These are phyloP conservation scores for Cynopterus brachyotis DNA, from an alignment of 2,113 vertebrate genomes.

Conservation along the genomic window DNA sequence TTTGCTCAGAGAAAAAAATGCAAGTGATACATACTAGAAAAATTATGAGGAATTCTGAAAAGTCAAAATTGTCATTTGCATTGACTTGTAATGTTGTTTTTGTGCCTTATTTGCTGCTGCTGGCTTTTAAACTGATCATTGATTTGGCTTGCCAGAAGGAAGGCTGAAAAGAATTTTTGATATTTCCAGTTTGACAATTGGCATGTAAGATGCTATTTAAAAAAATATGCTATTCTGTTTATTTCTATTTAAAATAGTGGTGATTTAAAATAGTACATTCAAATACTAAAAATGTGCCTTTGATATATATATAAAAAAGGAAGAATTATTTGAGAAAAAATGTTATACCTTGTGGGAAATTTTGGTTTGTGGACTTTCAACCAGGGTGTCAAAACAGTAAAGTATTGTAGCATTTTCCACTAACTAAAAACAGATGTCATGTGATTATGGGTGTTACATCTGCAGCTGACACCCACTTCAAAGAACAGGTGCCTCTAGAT, in stretches of 20 bases:
- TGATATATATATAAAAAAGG: conserved; percentile 15
- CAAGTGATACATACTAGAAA: background rate
- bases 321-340: background rate
- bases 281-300: conserved; percentile 7
- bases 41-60: background rate
- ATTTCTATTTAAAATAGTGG: background rate
- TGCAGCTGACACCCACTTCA: conserved; percentile 77
- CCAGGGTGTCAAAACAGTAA: conserved; percentile 7
- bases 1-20: conserved; percentile 26
- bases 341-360: conserved; percentile 25
- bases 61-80: background rate
- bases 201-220: background rate
- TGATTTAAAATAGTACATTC: background rate
- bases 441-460: conserved; percentile 65
- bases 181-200: background rate
- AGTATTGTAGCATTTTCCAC: conserved; percentile 68
- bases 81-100: background rate
- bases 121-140: background rate
- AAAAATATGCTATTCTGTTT: background rate
- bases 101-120: background rate
- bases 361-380: conserved; percentile 64
- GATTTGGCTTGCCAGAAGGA: background rate
- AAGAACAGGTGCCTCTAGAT: conserved; percentile 75
- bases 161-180: conserved; percentile 5
- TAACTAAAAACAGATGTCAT: conserved; percentile 71